Conservation (phyloP, 2,113 vertebrate genomes). For the Onychorhynchus coronatus region DNA sequence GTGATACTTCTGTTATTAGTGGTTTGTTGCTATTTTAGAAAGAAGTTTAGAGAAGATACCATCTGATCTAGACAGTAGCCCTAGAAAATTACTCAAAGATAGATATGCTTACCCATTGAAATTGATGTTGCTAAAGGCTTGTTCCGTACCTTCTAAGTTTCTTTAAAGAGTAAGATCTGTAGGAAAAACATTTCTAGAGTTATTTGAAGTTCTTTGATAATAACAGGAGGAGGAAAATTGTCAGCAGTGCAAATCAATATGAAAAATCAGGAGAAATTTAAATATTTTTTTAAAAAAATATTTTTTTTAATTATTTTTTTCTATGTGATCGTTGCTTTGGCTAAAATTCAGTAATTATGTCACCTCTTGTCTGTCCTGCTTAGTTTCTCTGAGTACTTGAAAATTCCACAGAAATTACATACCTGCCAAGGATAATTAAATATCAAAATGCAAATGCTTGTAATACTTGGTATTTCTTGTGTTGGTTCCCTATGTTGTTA, state of each 20-base stretch:
- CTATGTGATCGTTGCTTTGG: neutral
- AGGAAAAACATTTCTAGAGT: neutral
- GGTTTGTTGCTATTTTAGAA: neutral
- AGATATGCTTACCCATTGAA: neutral
- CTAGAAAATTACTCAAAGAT: neutral
- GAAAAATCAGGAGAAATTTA: neutral
- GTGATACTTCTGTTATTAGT: neutral
- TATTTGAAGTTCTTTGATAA: neutral
- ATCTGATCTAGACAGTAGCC: neutral
- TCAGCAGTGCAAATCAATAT: neutral
- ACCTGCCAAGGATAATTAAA: neutral
- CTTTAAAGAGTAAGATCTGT: neutral
- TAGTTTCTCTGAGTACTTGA: neutral
- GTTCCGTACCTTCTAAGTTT: neutral
- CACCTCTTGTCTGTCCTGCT: neutral
- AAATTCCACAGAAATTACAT: neutral
- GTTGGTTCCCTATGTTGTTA: neutral
- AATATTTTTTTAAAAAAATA: neutral
- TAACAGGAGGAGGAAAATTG: neutral
- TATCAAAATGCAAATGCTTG: rapidly evolving
- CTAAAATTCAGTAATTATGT: neutral
- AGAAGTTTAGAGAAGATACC: neutral
- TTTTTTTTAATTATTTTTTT: no score
- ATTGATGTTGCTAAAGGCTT: neutral
- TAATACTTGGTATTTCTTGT: neutral